Base-by-base conservation (phyloP, 2,888 invertebrate species). In the Lepidochrysops patricia region DNA sequence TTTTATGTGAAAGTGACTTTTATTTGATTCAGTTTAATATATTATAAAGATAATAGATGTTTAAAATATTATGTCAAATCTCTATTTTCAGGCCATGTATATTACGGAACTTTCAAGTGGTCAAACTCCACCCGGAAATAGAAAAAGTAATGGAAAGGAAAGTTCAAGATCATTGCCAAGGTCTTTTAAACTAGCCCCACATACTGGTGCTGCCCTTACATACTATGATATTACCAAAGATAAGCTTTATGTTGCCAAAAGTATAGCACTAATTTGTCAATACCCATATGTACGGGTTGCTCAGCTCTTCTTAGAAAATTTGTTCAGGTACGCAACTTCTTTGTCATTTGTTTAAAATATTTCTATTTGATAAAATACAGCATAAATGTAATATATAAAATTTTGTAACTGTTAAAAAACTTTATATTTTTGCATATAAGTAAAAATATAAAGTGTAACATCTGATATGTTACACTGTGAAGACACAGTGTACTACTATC, bases 161-260 rank as follows among this genome's bases (percentile, higher is more conserved):
- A 94, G 94, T 65, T 96, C 96, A 57, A 91, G 96, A 68, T 97
- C 97, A 2, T 88, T 97, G 63, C 97, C 97, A 4, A 91, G 97
- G 63, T 97, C 97, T 73, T 97, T 97, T 76, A 97, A 97, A 85
- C 90, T 97, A 63, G 92, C 94, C 34, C 93, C 94, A 4, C 94
- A 94, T 74, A 92, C 94, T 15, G 92, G 93, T 62, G 93, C 95
- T 6, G 95, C 96, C 63, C 91, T 95, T 70, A 95, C 94, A 70
- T 96, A 96, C 79, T 99, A 97, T 85, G 98, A 98, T 86, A 94
- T 96, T 74, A 92, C 94, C 81, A 97, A 97, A 91, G 98, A 99
- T 90, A 95, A 95, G 84, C 91, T 99, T 66, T 97, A 94, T 89
- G 98, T 98, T 75, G 95, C 97, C 70, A 99, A 99, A 91, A 96